phyloP scores from a whole-genome alignment of 2,888 invertebrate species.

The Acheta domesticus region DNA sequence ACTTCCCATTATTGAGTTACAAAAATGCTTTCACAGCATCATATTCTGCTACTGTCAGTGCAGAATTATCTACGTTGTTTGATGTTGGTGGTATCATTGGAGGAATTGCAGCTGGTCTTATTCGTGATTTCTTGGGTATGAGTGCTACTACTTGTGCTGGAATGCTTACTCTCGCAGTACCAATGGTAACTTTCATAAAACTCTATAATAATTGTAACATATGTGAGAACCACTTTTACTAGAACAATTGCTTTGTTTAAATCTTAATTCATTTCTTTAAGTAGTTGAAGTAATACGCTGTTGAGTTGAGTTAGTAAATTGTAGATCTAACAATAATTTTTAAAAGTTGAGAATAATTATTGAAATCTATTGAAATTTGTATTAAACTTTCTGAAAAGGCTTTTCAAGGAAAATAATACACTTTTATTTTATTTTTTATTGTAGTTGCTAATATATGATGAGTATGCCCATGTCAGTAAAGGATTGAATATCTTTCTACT shows the following conservation, averaged over 20 bases:
- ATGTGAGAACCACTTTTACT: neutral
- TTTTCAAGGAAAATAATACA: no score
- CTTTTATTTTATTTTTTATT: constrained; percentile 38
- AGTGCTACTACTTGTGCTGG: constrained; percentile 82
- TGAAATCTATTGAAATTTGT: no score
- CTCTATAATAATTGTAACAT: neutral
- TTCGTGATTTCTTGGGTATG: constrained; percentile 79
- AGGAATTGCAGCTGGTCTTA: constrained; percentile 80
- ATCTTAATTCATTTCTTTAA: neutral
- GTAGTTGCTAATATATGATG: constrained; percentile 77
- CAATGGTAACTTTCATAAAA: constrained; percentile 58
- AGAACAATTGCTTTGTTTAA: neutral
- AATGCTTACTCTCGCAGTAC: constrained; percentile 77
- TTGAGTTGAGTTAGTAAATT: no score
- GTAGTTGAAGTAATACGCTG: no score
- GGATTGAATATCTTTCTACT: constrained; percentile 64
- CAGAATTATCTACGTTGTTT: constrained; percentile 75
- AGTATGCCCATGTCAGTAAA: constrained; percentile 62
- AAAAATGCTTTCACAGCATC: constrained; percentile 51
- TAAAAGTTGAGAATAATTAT: no score
- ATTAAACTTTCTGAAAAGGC: no score
- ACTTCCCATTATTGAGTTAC: no score
- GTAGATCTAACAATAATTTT: no score
- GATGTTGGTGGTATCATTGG: constrained; percentile 89
- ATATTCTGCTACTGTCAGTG: constrained; percentile 65